Conservation (phyloP, 2,797 vertebrate species). For the Cryptoblepharus egeriae region DNA sequence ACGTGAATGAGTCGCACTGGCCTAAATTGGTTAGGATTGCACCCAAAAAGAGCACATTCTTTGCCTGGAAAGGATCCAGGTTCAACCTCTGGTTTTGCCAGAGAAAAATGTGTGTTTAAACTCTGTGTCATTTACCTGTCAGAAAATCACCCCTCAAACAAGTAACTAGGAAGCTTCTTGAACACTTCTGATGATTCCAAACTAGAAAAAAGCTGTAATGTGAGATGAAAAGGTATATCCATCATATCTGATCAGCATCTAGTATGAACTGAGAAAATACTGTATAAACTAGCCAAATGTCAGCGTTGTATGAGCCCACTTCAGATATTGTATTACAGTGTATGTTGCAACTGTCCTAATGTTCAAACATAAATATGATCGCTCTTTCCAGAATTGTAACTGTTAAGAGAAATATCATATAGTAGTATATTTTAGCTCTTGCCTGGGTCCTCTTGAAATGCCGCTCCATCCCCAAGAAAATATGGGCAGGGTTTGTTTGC, state of each 20-base stretch:
- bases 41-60: no score
- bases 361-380: no score
- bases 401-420: background rate
- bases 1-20: no score
- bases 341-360: background rate
- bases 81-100: no score
- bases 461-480: no score
- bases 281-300: background rate
- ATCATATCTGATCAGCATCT: background rate
- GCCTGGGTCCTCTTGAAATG: background rate
- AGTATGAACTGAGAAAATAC: background rate
- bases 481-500: no score
- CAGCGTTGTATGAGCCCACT: background rate
- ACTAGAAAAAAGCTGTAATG: background rate
- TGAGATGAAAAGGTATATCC: background rate
- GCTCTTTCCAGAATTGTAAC: background rate
- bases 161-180: background rate
- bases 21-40: no score
- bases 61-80: no score
- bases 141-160: background rate
- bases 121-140: no score
- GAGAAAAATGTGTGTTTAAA: no score
- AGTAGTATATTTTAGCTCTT: background rate
- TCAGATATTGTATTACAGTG: background rate
- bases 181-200: background rate